Conservation (phyloP, 2,888 invertebrate species). For the Yponomeuta sedellus region DNA sequence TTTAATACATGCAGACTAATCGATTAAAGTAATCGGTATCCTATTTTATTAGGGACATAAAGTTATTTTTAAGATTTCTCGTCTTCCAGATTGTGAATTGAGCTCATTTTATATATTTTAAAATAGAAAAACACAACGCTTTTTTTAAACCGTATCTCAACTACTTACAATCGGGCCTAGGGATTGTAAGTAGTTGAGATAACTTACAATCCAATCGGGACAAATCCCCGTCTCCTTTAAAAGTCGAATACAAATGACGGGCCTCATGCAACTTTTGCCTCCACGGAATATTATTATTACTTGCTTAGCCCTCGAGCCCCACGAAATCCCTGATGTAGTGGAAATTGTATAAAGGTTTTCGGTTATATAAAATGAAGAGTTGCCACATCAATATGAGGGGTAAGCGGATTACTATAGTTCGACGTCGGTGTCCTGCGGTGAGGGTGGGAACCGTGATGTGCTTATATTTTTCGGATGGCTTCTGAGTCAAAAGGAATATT, state of each 20-base stretch:
- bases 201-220: too few species aligned
- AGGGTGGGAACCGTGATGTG: background rate
- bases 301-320: conserved; percentile 1
- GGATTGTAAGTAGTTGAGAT: too few species aligned
- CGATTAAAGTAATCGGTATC: too few species aligned
- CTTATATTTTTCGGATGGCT: background rate
- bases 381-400: conserved; percentile 50
- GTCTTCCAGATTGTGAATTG: too few species aligned
- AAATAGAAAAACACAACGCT: too few species aligned
- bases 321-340: conserved; percentile 6
- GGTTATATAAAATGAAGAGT: conserved; percentile 39
- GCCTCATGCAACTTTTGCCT: background rate
- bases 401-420: conserved; percentile 49
- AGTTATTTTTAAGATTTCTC: too few species aligned
- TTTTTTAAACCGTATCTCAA: too few species aligned
- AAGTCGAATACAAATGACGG: background rate
- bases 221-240: too few species aligned
- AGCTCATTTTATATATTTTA: too few species aligned
- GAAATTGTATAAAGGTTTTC: conserved; percentile 10
- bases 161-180: too few species aligned
- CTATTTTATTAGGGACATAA: too few species aligned
- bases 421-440: background rate
- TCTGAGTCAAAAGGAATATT: background rate
- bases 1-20: too few species aligned
- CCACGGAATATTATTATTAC: background rate